Conservation (phyloP, 1,140 invertebrate genomes). For the Anthonomus grandis region DNA sequence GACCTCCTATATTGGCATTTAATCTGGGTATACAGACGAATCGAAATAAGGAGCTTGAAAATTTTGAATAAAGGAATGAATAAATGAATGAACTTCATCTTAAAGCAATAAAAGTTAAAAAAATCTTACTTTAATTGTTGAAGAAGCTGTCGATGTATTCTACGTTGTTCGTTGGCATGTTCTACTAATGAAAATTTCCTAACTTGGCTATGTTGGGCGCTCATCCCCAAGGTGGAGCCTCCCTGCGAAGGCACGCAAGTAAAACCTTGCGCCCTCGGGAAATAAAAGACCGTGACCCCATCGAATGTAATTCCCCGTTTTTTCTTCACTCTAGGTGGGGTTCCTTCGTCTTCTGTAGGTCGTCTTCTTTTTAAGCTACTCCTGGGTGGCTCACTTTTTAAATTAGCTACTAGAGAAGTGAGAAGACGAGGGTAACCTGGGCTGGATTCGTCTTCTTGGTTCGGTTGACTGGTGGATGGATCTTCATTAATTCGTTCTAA, state of each 20-base stretch:
- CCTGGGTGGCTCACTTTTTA: conserved; percentile 42
- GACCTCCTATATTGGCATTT: too few relatives aligned
- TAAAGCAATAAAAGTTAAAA: background rate
- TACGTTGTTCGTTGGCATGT: conserved; percentile 82
- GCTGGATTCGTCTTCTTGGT: conserved; percentile 22
- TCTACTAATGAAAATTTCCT: conserved; percentile 66
- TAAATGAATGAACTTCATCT: background rate
- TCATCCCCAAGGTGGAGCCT: conserved; percentile 96
- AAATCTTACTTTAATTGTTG: conserved; percentile 57
- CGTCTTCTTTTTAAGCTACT: conserved; percentile 58
- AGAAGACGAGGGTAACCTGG: conserved; percentile 14
- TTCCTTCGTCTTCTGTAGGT: conserved; percentile 47
- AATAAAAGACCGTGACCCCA: conserved; percentile 92
- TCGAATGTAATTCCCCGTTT: conserved; percentile 84
- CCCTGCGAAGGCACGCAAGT: conserved; percentile 96
- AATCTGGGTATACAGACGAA: too few relatives aligned
- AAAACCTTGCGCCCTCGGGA: conserved; percentile 93
- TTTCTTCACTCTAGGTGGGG: conserved; percentile 58
- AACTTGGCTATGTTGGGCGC: conserved; percentile 74
- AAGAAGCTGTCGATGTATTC: conserved; percentile 78
- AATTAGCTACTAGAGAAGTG: conserved; percentile 36
- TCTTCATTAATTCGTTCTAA: conserved; percentile 17
- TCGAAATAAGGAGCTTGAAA: too few relatives aligned
- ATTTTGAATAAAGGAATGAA: background rate
- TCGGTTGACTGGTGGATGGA: background rate